Conservation (phyloP, 2,888 invertebrate species). For the Litoditis marina region DNA sequence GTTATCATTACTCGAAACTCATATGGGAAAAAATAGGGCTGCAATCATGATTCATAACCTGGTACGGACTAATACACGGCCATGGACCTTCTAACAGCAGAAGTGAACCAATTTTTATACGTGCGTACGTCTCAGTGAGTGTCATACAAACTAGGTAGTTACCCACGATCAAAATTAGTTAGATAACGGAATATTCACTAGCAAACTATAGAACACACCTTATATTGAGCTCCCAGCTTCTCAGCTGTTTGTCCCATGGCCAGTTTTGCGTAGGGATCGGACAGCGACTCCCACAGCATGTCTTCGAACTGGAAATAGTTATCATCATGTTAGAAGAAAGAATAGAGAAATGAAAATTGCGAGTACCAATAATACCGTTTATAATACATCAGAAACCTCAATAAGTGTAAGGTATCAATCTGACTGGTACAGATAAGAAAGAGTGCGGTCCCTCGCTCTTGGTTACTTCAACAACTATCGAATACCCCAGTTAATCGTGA, state of each 20-base stretch:
- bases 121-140: too few relatives aligned
- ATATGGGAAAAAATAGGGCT: neutral
- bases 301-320: conserved; percentile 73
- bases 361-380: too few relatives aligned
- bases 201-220: conserved; percentile 60
- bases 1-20: neutral
- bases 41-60: neutral
- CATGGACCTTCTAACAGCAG: neutral
- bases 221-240: conserved; percentile 82
- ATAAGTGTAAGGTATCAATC: too few relatives aligned
- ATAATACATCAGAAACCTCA: too few relatives aligned
- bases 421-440: too few relatives aligned
- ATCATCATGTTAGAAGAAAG: neutral
- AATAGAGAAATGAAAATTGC: neutral
- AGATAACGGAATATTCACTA: too few relatives aligned
- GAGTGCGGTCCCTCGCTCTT: too few relatives aligned
- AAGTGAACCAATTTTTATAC: too few relatives aligned
- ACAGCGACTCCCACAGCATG: conserved; percentile 82
- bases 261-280: conserved; percentile 81
- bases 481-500: too few relatives aligned
- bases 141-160: too few relatives aligned
- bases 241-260: conserved; percentile 96
- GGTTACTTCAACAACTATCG: too few relatives aligned
- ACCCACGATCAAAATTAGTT: too few relatives aligned
- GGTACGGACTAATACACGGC: neutral